These are phyloP conservation scores for Micrasema minimum DNA, from an alignment of 1,140 invertebrate species.

Conservation along the genomic window DNA sequence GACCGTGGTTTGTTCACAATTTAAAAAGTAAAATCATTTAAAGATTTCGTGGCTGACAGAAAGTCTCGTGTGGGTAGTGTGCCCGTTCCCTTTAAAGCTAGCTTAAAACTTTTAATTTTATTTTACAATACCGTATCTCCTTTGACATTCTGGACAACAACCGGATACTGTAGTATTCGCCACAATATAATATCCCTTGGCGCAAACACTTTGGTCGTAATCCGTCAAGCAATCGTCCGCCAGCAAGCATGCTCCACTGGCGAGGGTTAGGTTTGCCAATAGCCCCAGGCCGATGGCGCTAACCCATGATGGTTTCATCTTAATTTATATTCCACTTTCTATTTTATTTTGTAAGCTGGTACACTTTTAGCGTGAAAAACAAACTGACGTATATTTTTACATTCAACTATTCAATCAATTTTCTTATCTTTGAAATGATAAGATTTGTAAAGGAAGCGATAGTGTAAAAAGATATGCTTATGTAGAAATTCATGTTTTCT, in stretches of 20 bases:
- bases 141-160: slow-evolving; percentile 61
- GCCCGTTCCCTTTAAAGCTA: too few species aligned
- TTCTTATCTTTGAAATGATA: slow-evolving; percentile 23
- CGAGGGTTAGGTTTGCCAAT: background rate
- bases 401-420: background rate
- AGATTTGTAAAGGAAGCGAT: slow-evolving; percentile 16
- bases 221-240: slow-evolving; percentile 60
- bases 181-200: slow-evolving; percentile 53
- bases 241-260: slow-evolving; percentile 15
- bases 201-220: slow-evolving; percentile 57
- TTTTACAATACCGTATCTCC: slow-evolving; percentile 40
- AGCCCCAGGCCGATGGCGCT: background rate
- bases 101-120: background rate
- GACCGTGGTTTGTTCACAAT: too few species aligned
- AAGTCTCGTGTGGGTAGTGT: too few species aligned
- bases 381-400: slow-evolving; percentile 20
- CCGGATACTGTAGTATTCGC: slow-evolving; percentile 55
- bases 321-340: background rate
- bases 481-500: too few species aligned
- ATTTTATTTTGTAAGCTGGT: too few species aligned
- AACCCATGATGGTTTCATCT: background rate
- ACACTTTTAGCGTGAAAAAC: background rate
- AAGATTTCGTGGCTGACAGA: too few species aligned
- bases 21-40: too few species aligned
- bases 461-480: too few species aligned